Evolutionary conservation across 2,797 vertebrate species (phyloP).

Genomic region (Cryptoprocta ferox): DNA sequence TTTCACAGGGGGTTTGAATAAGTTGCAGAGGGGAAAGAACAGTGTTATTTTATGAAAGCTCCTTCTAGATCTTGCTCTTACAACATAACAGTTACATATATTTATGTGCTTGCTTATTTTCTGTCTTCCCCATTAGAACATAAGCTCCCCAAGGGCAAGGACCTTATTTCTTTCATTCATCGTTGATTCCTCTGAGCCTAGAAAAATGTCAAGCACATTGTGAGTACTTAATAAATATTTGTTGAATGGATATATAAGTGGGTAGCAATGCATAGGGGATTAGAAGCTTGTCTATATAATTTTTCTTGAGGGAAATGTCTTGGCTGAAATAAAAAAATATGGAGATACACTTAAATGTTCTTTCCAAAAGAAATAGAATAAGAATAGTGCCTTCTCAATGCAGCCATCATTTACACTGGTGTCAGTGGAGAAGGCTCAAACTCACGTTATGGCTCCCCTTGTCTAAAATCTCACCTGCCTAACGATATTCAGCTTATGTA

Average conservation of each 20-base stretch:
- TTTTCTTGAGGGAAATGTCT: background rate
- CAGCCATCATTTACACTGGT: conserved; percentile 12
- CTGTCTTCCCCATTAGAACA: background rate
- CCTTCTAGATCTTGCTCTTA: background rate
- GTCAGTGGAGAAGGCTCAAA: conserved; percentile 44
- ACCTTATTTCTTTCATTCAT: background rate
- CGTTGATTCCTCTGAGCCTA: conserved; percentile 30
- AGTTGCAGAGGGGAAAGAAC: background rate
- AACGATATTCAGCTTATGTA: conserved; percentile 67
- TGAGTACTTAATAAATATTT: background rate
- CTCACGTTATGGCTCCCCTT: background rate
- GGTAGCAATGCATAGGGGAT: background rate
- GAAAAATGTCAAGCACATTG: background rate
- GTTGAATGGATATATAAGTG: conserved; percentile 21
- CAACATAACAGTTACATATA: background rate
- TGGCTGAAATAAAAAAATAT: background rate
- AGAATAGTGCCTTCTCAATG: background rate
- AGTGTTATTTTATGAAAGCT: background rate
- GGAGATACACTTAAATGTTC: background rate
- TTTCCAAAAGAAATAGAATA: background rate
- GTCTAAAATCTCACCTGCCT: conserved; percentile 66
- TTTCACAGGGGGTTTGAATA: background rate
- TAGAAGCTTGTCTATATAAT: background rate
- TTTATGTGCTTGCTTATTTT: conserved; percentile 1
- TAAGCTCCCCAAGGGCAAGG: background rate